A percentile compares a stretch with the other conserved stretches of the same genome.
These are phyloP conservation scores for Coluber constrictor DNA, from an alignment of 2,797 vertebrate genomes.

Conservation along the genomic window DNA sequence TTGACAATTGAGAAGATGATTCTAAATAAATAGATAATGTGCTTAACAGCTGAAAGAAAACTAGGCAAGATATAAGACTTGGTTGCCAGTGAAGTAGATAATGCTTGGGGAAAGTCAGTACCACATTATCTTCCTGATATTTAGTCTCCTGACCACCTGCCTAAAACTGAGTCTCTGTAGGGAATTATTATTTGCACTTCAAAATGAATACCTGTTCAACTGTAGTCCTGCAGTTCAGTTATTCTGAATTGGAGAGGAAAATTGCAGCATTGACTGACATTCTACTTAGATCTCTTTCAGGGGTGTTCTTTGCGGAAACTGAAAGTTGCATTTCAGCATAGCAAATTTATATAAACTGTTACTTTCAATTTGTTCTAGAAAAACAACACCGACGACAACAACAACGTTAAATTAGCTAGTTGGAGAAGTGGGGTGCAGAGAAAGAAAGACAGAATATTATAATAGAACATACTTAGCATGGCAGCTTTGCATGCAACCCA, in stretches of 20 bases:
- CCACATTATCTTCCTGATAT: neutral
- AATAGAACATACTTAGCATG: neutral
- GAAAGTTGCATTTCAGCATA: neutral
- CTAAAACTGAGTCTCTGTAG: neutral
- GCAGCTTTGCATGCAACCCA: neutral
- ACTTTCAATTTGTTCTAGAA: slow-evolving; percentile 12
- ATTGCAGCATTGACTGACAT: neutral
- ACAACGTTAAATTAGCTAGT: neutral
- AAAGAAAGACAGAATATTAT: neutral
- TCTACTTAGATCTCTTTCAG: neutral
- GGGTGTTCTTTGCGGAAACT: slow-evolving; percentile 1
- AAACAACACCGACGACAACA: neutral
- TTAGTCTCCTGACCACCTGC: neutral
- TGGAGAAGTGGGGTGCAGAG: neutral
- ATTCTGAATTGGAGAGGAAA: neutral
- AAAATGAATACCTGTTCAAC: neutral
- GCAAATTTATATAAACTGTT: slow-evolving; percentile 10
- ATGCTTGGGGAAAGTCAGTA: neutral
- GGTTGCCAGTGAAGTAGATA: neutral
- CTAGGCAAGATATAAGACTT: neutral
- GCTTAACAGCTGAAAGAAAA: neutral
- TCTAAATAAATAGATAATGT: neutral
- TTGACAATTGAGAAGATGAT: neutral
- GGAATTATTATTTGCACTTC: neutral
- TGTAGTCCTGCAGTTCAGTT: neutral